phyloP scores from a whole-genome alignment of 2,888 invertebrate species.

The Erebia aethiops region DNA sequence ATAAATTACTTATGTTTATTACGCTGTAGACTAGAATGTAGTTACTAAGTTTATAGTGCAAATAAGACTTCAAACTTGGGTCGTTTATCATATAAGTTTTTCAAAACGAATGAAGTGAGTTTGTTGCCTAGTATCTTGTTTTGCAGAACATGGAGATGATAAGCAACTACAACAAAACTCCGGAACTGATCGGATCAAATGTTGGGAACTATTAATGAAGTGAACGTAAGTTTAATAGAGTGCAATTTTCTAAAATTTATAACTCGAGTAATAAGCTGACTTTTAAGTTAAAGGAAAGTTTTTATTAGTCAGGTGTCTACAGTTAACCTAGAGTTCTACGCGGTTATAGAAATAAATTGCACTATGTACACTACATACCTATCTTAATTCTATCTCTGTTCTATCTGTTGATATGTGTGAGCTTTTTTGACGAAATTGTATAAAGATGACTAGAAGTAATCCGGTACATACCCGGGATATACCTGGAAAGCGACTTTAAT shows the following conservation, averaged over 20 bases:
- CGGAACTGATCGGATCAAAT: constrained; percentile 39
- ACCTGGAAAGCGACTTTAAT: too few species aligned
- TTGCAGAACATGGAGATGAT: constrained; percentile 21
- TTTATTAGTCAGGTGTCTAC: constrained; percentile 5
- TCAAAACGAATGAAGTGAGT: constrained; percentile 67
- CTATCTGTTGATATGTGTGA: too few species aligned
- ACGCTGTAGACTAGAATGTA: not conserved
- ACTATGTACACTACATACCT: too few species aligned
- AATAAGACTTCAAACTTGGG: constrained; percentile 61
- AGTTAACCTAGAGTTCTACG: not conserved
- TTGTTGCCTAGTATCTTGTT: constrained; percentile 43
- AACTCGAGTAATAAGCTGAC: constrained; percentile 18
- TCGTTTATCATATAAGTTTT: constrained; percentile 71
- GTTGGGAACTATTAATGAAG: constrained; percentile 60
- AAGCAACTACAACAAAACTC: constrained; percentile 26
- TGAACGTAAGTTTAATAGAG: constrained; percentile 50
- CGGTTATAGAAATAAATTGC: not conserved
- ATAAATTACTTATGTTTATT: not conserved
- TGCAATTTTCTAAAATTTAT: constrained; percentile 40
- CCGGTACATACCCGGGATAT: too few species aligned
- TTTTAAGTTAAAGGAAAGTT: constrained; percentile 11
- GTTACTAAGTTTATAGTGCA: constrained; percentile 51
- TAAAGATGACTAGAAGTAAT: too few species aligned
- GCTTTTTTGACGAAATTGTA: too few species aligned
- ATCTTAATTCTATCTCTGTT: too few species aligned